A percentile compares a stretch with the other conserved stretches of the same genome.
phyloP scores from a whole-genome alignment of 2,113 vertebrate genomes.

The Cygnus buccinator region DNA sequence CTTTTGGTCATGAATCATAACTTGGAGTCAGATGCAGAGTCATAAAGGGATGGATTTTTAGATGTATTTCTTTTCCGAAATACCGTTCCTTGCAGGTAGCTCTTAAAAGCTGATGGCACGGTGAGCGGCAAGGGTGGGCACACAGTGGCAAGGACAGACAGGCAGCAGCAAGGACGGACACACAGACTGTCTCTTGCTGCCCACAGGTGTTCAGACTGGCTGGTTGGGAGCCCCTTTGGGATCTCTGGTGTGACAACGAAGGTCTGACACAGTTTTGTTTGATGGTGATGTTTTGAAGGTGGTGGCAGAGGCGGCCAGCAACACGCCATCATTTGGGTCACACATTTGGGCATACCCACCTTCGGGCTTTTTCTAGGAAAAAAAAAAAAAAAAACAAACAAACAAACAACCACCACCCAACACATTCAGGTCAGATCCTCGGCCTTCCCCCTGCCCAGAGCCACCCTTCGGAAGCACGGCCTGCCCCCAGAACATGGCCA shows the following conservation, averaged over 20 bases:
- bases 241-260: background rate
- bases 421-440: background rate
- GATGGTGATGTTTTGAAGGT: background rate
- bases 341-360: rapidly evolving
- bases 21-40: background rate
- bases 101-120: background rate
- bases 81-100: background rate
- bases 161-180: too few species aligned
- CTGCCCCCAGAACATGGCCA: background rate
- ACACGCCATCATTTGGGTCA: background rate
- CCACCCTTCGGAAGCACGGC: background rate
- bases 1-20: background rate
- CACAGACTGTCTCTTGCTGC: background rate
- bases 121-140: background rate
- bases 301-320: background rate
- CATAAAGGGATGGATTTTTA: background rate
- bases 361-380: background rate
- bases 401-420: background rate
- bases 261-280: background rate
- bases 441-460: background rate
- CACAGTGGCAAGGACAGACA: background rate
- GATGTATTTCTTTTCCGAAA: background rate
- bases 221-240: background rate
- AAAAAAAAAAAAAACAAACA: too few species aligned
- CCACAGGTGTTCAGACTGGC: background rate